Evolutionary conservation across 2,888 invertebrate genomes (phyloP).

Genomic region (Drosophila siamana): DNA sequence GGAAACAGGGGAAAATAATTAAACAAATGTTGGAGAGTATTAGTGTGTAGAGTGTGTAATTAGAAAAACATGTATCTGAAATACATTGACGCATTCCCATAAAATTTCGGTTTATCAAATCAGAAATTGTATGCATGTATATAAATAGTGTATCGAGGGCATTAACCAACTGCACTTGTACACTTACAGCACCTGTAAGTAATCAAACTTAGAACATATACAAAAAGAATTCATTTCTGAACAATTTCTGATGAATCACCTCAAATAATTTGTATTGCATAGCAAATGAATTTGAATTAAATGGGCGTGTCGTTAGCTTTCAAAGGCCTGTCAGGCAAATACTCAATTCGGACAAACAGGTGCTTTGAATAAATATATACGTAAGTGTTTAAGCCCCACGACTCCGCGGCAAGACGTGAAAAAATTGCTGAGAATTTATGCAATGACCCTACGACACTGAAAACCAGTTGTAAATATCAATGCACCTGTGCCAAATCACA

Average conservation of each 20-base stretch:
- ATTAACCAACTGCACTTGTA: conserved; percentile 30
- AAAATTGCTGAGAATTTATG: conserved; percentile 3
- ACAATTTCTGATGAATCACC: conserved; percentile 70
- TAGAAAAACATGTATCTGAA: conserved; percentile 32
- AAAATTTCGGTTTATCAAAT: not conserved
- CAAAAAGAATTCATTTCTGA: conserved; percentile 6
- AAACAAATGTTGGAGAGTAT: conserved; percentile 19
- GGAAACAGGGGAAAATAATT: conserved; percentile 41
- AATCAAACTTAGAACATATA: conserved; percentile 7
- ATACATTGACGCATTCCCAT: conserved; percentile 8
- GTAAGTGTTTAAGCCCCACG: not conserved
- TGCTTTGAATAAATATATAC: conserved; percentile 13
- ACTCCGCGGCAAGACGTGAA: not conserved
- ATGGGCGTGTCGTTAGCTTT: conserved; percentile 27
- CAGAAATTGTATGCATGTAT: not conserved
- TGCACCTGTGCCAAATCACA: not conserved
- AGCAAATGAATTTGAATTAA: conserved; percentile 49
- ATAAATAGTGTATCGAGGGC: conserved; percentile 7
- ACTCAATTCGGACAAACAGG: conserved; percentile 32
- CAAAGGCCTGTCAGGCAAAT: conserved; percentile 44
- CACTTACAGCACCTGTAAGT: no score
- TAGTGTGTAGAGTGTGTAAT: conserved; percentile 30
- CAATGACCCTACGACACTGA: not conserved
- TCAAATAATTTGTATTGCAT: conserved; percentile 61
- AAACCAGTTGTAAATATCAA: not conserved